phyloP scores from a whole-genome alignment of 2,113 vertebrate genomes.

The Marcusenius ussheri region DNA sequence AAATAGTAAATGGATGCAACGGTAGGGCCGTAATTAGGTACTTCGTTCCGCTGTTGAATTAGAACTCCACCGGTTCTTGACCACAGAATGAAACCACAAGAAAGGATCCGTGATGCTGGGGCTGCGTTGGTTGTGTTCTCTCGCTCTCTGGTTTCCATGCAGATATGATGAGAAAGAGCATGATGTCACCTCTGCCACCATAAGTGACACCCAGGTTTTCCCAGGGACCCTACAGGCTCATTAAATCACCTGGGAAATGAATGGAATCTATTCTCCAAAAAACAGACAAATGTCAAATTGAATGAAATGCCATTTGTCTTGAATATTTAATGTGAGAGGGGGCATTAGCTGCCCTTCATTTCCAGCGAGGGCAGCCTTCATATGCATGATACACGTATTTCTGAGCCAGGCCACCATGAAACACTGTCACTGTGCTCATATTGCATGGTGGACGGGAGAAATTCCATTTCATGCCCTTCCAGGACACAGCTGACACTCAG shows the following conservation, averaged over 20 bases:
- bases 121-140: background rate
- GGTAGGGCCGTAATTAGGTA: background rate
- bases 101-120: background rate
- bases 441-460: background rate
- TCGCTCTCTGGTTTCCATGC: background rate
- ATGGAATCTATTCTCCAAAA: background rate
- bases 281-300: slow-evolving; percentile 13
- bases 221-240: background rate
- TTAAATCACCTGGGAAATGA: background rate
- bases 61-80: background rate
- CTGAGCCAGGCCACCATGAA: background rate
- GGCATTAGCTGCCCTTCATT: background rate
- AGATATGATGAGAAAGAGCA: background rate
- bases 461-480: background rate
- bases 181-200: background rate
- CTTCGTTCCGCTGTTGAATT: background rate
- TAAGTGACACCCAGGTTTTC: background rate
- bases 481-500: background rate
- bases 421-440: background rate
- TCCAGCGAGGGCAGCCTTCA: background rate
- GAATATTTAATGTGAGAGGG: background rate
- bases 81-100: background rate
- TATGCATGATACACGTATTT: background rate
- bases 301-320: slow-evolving; percentile 6
- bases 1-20: background rate